Base-by-base conservation (phyloP, 2,888 invertebrate species). In the Drosophila greeni region DNA sequence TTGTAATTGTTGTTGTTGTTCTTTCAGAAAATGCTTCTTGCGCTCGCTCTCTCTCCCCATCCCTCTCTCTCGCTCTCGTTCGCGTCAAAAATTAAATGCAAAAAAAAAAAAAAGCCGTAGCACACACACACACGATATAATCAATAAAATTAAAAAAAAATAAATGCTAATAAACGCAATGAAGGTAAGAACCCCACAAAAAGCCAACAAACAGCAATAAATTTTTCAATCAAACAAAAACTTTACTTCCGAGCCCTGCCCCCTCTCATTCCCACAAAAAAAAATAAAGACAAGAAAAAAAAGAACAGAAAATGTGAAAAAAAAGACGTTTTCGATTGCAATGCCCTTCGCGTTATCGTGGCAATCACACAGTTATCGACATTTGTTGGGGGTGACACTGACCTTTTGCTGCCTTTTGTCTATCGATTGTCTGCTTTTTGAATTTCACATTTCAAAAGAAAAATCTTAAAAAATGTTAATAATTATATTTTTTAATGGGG, bases 171-270 rank as follows among this genome's bases (percentile, higher is more conserved):
- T 40, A 45, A 66, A 80, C 47, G 62, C 67, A 39, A 82, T 84
- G 84, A 84, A 84, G 84, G 81, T 80, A 81, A 84, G 79, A 79
- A 82, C 68, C 67, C 48, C 73, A 80, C 61, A 82, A 73, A 74
- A 75, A 75, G 73, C 72, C 69, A 75, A 75, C 58, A 49, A 31
- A 24, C 42, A 62, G 72, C 71, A 66, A 70, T 62, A 64, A 81
- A 77, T 71, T 33, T 66, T 66, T 72, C 60, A 68, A 78, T 71
- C 55, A 72, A 68, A n/a, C n/a, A 39, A 39, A 24, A 67, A 70
- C 70, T 68, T 62, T 75, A 69, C 24, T 29, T 12, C 42, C 37
- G 16, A 36, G 62, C 29, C 29, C 26, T 4, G 14, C 36, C 62
- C 23, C 24, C 26, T 9, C 16, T n/a, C 24, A 52, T 14, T 23